Conservation (phyloP, 2,888 invertebrate genomes). For the Eremobia ochroleuca region DNA sequence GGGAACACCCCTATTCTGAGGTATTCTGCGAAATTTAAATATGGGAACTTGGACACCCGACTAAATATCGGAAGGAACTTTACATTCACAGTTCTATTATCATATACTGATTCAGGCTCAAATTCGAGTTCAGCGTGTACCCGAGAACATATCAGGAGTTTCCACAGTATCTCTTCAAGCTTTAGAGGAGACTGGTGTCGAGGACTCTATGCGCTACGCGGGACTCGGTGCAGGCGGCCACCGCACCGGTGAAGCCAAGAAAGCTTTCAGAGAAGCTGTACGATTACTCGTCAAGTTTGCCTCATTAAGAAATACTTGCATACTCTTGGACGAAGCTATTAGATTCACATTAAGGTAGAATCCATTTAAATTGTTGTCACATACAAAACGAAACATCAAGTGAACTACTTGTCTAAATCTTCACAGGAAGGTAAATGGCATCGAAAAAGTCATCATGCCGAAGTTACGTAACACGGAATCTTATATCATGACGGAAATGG, state of each 20-base stretch:
- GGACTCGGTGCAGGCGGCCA: conserved; percentile 87
- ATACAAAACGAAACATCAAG: not conserved
- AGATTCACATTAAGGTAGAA: conserved; percentile 83
- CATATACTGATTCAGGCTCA: conserved; percentile 78
- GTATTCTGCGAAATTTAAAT: not conserved
- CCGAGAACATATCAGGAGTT: conserved; percentile 87
- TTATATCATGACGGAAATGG: conserved; percentile 87
- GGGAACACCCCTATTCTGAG: not conserved
- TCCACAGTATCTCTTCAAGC: conserved; percentile 82
- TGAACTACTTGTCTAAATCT: conserved; percentile 41
- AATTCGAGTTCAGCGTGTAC: conserved; percentile 82
- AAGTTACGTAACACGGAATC: conserved; percentile 85
- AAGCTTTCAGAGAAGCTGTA: conserved; percentile 83
- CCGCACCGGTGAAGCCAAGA: conserved; percentile 85
- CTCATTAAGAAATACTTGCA: conserved; percentile 85
- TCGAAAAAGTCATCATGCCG: conserved; percentile 88
- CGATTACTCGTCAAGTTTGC: conserved; percentile 88
- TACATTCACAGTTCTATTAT: not conserved
- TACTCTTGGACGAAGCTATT: conserved; percentile 82
- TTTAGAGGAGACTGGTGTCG: conserved; percentile 80
- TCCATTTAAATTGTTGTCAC: not conserved
- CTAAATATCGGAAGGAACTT: not conserved
- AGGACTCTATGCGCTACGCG: conserved; percentile 82
- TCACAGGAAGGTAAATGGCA: conserved; percentile 87
- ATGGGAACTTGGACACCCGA: not conserved